Evolutionary conservation across 2,113 vertebrate species (phyloP).

Genomic region (Piaya cayana): DNA sequence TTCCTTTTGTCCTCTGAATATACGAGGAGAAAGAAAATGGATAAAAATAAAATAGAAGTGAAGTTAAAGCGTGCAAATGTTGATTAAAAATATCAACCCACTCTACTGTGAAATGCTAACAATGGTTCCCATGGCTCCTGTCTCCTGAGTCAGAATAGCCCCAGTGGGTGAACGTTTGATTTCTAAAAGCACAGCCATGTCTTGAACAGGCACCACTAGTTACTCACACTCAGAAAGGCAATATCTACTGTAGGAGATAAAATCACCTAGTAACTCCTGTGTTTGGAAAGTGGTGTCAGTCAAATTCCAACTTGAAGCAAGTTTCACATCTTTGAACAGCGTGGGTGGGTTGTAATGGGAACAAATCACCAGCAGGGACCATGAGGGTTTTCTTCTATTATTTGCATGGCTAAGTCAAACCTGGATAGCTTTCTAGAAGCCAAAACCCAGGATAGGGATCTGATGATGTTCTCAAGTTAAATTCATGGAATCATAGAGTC

Average conservation of each 20-base stretch:
- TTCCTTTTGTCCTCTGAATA: constrained; percentile 8
- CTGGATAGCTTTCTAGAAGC: neutral
- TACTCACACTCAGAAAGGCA: neutral
- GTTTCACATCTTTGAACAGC: neutral
- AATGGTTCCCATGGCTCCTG: constrained; percentile 65
- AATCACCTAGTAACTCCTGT: neutral
- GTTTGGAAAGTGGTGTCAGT: neutral
- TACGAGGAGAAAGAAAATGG: neutral
- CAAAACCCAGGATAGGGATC: neutral
- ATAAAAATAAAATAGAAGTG: constrained; percentile 56
- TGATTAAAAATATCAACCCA: constrained; percentile 60
- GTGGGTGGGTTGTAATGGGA: neutral
- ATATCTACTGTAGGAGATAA: neutral
- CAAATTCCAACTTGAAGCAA: neutral
- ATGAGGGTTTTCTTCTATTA: neutral
- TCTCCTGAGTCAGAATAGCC: constrained; percentile 19
- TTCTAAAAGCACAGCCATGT: constrained; percentile 24
- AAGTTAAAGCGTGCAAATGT: constrained; percentile 49
- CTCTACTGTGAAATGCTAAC: constrained; percentile 34
- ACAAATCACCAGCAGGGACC: neutral
- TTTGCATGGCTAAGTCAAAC: neutral
- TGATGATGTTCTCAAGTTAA: neutral
- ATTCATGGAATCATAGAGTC: neutral
- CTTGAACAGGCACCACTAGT: neutral
- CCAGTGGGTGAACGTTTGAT: constrained; percentile 50